Base-by-base conservation (phyloP, 2,113 vertebrate genomes). In the Istiophorus platypterus region DNA sequence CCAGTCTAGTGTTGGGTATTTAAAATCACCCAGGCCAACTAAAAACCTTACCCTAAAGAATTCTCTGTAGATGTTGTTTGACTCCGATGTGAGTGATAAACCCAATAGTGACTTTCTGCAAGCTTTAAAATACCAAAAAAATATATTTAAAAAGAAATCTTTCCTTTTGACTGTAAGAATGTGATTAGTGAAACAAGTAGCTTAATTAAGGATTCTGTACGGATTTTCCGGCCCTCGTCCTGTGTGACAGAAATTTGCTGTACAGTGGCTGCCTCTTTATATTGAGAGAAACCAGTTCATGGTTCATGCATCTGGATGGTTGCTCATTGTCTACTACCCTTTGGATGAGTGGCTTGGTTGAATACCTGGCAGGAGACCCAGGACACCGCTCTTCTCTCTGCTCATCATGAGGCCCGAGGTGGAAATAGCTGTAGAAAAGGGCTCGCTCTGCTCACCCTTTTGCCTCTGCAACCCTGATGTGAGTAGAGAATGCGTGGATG, bases 1-100 rank as follows among this genome's bases (percentile, higher is more conserved):
- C 58, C 22, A 61, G 81, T 66, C 70, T 57, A 69, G 63, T 56
- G 67, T n/a, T 31, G 72, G 72, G 31, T 66, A 24, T 88, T 89
- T 85, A 78, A 81, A 80, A 71, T 89, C 82, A 75, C 82, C 72
- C 72, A 29, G 79, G 82, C 72, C 75, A 72, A 85, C 76, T 31
- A 39, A 87, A 34, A 88, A 86, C 84, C 65, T 67, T 22, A 29
- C 72, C 37, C 58, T 59, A 26, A 66, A 86, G 70, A 87, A 87
- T 86, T 62, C 68, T 7, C 18, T 39, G 18, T 52, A 8, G 27
- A 59, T 75, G 51, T 81, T 65, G 49, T 69, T 70, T 45, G 68
- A 72, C 70, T 80, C 29, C 15, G 9, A 67, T 66, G 66, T 26
- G 18, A 80, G 45, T 22, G 27, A 80, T 51, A 72, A 87, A 72